Percentiles rank a stretch among this genome's conserved stretches.
phyloP scores from a whole-genome alignment of 1,140 invertebrate genomes.

The Drosophila carrolli region DNA sequence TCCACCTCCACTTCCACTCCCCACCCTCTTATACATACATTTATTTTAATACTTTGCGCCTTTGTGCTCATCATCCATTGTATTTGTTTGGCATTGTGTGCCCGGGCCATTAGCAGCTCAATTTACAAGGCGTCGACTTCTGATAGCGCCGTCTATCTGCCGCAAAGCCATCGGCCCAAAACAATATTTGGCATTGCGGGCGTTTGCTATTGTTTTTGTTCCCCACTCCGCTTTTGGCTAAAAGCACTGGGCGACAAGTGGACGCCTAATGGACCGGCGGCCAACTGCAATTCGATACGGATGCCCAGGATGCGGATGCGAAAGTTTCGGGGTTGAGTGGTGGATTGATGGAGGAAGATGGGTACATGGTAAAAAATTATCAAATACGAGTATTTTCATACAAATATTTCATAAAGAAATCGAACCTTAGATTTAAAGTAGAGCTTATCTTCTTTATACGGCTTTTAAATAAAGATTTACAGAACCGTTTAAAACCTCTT shows the following conservation, averaged over 20 bases:
- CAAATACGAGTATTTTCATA: too few species aligned
- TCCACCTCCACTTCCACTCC: neutral
- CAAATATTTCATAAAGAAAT: too few species aligned
- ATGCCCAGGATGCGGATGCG: constrained; percentile 6
- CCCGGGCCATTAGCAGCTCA: constrained; percentile 73
- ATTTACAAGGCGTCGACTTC: constrained; percentile 61
- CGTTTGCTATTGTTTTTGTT: constrained; percentile 36
- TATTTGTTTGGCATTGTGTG: constrained; percentile 46
- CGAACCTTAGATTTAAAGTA: too few species aligned
- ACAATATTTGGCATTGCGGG: constrained; percentile 71
- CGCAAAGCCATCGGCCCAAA: constrained; percentile 52
- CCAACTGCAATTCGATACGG: constrained; percentile 70
- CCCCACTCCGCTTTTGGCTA: constrained; percentile 36
- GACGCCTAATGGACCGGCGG: constrained; percentile 71
- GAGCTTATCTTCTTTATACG: too few species aligned
- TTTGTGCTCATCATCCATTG: constrained; percentile 43
- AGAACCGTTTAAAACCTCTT: too few species aligned
- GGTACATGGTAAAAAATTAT: neutral
- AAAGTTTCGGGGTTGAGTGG: constrained; percentile 13
- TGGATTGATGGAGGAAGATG: neutral
- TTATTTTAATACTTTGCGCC: constrained; percentile 49
- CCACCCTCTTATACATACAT: constrained; percentile 25
- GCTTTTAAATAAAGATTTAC: too few species aligned
- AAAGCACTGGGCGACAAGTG: constrained; percentile 70
- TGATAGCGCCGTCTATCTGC: constrained; percentile 44